Conservation (phyloP, 2,888 invertebrate genomes). For the Limnephilus rhombicus region DNA sequence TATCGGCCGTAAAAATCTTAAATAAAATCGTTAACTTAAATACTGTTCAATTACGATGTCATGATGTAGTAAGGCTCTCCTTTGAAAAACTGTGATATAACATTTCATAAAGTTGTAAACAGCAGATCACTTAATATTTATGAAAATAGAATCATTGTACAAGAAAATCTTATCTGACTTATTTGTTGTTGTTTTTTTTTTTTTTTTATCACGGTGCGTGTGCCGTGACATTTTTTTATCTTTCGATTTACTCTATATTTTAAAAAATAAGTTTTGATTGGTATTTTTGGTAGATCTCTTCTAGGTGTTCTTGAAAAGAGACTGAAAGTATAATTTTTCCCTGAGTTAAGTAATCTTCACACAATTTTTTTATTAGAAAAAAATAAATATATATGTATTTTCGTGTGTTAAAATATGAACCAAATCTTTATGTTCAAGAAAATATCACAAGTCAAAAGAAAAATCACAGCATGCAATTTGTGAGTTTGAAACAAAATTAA, state of each 20-base stretch:
- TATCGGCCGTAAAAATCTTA: not conserved
- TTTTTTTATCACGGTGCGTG: not conserved
- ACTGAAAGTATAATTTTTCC: no score
- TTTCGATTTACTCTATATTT: not conserved
- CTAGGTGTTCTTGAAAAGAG: no score
- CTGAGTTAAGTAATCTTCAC: no score
- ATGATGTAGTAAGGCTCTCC: not conserved
- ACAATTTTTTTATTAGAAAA: no score
- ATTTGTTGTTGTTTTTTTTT: no score
- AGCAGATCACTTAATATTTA: not conserved
- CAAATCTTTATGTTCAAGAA: not conserved
- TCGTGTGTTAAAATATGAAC: no score
- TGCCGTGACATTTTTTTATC: not conserved
- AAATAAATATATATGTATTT: no score
- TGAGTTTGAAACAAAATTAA: not conserved
- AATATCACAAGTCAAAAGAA: not conserved
- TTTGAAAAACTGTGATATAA: not conserved
- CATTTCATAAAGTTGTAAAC: not conserved
- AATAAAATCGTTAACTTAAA: not conserved
- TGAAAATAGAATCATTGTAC: not conserved
- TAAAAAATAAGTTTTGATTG: no score
- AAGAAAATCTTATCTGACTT: not conserved
- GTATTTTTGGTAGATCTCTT: no score
- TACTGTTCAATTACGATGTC: conserved; percentile 1
- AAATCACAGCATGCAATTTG: not conserved